phyloP scores from a whole-genome alignment of 2,888 invertebrate species.

The Carpatolechia fugitivella region DNA sequence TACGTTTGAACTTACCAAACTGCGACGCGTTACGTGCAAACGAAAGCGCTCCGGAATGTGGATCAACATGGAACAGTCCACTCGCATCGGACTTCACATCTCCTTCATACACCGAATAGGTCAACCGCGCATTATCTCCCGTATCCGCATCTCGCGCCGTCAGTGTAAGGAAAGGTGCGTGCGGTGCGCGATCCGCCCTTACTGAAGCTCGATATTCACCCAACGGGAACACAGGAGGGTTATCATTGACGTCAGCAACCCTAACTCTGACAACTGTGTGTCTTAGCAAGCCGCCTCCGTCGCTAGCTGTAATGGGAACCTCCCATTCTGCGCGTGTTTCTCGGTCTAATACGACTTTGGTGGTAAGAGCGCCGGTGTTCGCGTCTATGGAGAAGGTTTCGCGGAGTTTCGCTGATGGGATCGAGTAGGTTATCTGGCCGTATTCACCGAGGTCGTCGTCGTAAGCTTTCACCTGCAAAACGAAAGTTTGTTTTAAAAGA shows the following conservation, averaged over 20 bases:
- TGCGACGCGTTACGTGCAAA: slow-evolving; percentile 81
- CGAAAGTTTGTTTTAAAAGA: background rate
- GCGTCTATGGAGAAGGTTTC: slow-evolving; percentile 87
- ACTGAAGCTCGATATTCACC: slow-evolving; percentile 88
- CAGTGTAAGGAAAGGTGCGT: slow-evolving; percentile 79
- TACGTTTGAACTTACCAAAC: slow-evolving; percentile 49
- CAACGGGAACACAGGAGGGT: slow-evolving; percentile 86
- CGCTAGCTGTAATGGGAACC: slow-evolving; percentile 89
- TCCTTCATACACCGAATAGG: slow-evolving; percentile 88
- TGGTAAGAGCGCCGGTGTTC: slow-evolving; percentile 83
- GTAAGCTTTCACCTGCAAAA: slow-evolving; percentile 82
- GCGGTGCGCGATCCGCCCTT: slow-evolving; percentile 65
- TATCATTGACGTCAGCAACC: slow-evolving; percentile 91
- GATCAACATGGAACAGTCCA: slow-evolving; percentile 87
- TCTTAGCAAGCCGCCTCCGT: slow-evolving; percentile 88
- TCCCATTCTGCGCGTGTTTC: slow-evolving; percentile 80
- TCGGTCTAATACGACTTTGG: slow-evolving; percentile 85
- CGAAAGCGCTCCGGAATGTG: slow-evolving; percentile 85
- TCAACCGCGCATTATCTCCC: slow-evolving; percentile 83
- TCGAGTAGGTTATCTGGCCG: slow-evolving; percentile 86
- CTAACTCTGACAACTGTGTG: slow-evolving; percentile 88
- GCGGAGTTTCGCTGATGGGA: slow-evolving; percentile 85
- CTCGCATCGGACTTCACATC: slow-evolving; percentile 71
- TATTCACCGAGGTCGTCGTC: slow-evolving; percentile 91
- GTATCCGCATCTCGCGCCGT: slow-evolving; percentile 86